phyloP scores from a whole-genome alignment of 2,113 vertebrate species.

The Diadophis punctatus region DNA sequence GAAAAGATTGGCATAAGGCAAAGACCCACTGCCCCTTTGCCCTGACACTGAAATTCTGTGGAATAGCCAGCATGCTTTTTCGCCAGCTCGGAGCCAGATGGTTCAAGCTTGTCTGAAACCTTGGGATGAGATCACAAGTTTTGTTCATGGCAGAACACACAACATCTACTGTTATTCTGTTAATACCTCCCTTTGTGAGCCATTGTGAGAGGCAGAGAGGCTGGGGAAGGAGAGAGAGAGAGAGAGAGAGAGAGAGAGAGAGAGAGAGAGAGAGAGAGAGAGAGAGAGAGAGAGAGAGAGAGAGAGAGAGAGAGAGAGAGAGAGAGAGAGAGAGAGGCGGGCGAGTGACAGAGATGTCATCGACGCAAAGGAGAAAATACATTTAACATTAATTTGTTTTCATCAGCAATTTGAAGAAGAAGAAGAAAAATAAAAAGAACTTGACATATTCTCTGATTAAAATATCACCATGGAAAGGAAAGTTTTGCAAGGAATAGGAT shows the following conservation, averaged over 20 bases:
- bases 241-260: too few relatives aligned
- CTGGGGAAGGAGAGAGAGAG: not conserved
- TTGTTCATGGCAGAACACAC: conserved; percentile 63
- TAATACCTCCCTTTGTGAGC: conserved; percentile 58
- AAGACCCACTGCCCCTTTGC: conserved; percentile 53
- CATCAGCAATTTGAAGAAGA: conserved; percentile 33
- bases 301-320: too few relatives aligned
- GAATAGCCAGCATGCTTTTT: conserved; percentile 74
- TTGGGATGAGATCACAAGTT: conserved; percentile 74
- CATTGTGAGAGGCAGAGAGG: conserved; percentile 42
- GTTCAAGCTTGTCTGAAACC: conserved; percentile 70
- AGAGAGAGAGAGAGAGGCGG: not conserved
- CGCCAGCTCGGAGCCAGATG: conserved; percentile 82
- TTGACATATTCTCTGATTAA: conserved; percentile 54
- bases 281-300: not conserved
- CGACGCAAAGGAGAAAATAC: conserved; percentile 55
- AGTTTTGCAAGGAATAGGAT: conserved; percentile 46
- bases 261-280: too few relatives aligned
- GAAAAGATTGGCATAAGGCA: conserved; percentile 44
- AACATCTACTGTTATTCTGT: conserved; percentile 61
- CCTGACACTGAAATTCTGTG: conserved; percentile 80
- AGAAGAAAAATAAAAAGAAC: conserved; percentile 30
- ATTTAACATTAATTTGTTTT: conserved; percentile 65
- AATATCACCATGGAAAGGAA: conserved; percentile 50
- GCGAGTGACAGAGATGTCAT: conserved; percentile 49